These are phyloP conservation scores for Microplitis mediator DNA, from an alignment of 1,140 invertebrate species.

Conservation along the genomic window DNA sequence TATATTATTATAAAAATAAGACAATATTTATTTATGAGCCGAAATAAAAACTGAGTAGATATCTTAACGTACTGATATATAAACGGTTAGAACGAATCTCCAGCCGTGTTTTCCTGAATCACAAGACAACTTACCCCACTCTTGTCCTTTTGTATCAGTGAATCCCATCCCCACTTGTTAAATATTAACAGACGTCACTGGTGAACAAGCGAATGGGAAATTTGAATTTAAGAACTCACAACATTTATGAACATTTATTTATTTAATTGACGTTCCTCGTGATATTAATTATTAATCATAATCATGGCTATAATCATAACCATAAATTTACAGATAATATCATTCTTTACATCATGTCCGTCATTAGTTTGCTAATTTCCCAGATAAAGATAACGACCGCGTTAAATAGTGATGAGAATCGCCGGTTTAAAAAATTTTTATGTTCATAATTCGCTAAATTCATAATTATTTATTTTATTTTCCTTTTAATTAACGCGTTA, in stretches of 20 bases:
- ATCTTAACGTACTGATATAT: slow-evolving; percentile 36
- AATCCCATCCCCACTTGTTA: slow-evolving; percentile 17
- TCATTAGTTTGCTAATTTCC: no score
- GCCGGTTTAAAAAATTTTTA: no score
- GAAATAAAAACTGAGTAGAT: slow-evolving; percentile 39
- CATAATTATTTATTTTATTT: no score
- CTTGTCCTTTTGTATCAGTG: slow-evolving; percentile 7
- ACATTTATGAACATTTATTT: neutral
- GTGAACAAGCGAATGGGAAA: slow-evolving; percentile 23
- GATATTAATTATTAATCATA: neutral
- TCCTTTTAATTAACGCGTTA: no score
- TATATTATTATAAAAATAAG: no score
- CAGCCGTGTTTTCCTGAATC: slow-evolving; percentile 31
- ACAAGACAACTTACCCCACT: slow-evolving; percentile 31
- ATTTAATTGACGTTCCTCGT: neutral
- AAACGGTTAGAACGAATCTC: slow-evolving; percentile 39
- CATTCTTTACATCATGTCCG: no score
- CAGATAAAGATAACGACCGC: no score
- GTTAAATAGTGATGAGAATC: no score
- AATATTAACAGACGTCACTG: slow-evolving; percentile 21
- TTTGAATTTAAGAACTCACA: neutral
- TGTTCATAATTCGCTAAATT: no score
- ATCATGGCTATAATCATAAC: no score
- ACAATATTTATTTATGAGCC: slow-evolving; percentile 23
- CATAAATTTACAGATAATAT: no score